Conservation (phyloP, 2,113 vertebrate species). For the Hemiscyllium ocellatum region DNA sequence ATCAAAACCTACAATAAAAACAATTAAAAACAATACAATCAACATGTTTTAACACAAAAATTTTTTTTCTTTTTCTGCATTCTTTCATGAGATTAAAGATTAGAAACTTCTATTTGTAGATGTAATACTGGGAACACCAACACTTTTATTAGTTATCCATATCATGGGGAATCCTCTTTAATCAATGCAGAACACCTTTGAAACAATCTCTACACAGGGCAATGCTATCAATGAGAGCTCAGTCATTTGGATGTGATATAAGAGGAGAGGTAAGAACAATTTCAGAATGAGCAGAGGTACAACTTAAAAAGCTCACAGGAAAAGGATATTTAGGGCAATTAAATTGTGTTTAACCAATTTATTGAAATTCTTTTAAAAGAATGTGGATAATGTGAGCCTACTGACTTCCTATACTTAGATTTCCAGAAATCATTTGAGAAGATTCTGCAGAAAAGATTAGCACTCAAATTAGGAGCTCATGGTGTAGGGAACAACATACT, state of each 20-base stretch:
- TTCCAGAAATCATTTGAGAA: no score
- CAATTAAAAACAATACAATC: not conserved
- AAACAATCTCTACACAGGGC: not conserved
- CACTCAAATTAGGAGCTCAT: no score
- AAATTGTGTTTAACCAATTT: no score
- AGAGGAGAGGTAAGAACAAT: not conserved
- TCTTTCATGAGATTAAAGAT: not conserved
- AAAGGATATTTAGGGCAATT: not conserved
- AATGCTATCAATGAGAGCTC: not conserved
- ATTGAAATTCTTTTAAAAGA: no score
- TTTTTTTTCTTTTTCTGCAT: not conserved
- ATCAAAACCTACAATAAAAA: not conserved
- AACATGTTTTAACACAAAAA: not conserved
- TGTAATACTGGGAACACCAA: not conserved
- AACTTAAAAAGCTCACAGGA: not conserved
- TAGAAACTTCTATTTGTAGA: not conserved
- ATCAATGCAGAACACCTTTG: not conserved
- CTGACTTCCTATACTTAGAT: no score
- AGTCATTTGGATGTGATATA: not conserved
- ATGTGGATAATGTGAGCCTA: no score
- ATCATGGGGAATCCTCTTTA: not conserved
- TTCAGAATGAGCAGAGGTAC: not conserved
- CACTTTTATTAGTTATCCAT: not conserved
- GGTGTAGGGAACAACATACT: no score
- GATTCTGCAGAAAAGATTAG: no score